Percentiles rank a stretch among this genome's conserved stretches.
Conservation (phyloP, 2,113 vertebrate genomes). For the Stictonetta naevosa region DNA sequence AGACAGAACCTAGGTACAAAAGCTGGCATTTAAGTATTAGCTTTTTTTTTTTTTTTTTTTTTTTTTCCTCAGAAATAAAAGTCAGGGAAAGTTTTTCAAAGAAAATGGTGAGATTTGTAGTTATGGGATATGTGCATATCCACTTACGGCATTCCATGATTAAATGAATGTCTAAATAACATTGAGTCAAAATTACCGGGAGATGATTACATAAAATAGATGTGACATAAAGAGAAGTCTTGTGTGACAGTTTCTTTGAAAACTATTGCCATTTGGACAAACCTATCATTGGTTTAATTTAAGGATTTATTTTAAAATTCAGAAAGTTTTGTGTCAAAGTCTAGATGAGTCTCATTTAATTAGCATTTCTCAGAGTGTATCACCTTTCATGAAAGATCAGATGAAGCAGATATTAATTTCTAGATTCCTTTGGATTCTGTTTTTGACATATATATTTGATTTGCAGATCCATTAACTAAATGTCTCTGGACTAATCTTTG, state of each 20-base stretch:
- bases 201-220: not conserved
- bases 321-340: slow-evolving; percentile 36
- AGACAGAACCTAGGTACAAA: not conserved
- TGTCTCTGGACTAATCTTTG: slow-evolving; percentile 17
- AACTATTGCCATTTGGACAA: slow-evolving; percentile 32
- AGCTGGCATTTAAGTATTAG: not conserved
- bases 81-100: not conserved
- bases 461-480: slow-evolving; percentile 26
- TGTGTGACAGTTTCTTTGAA: slow-evolving; percentile 60
- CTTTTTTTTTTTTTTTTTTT: not conserved
- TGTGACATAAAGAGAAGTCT: not conserved
- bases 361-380: not conserved
- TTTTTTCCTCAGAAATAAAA: not conserved
- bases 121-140: not conserved
- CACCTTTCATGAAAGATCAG: slow-evolving; percentile 48
- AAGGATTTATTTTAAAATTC: slow-evolving; percentile 53
- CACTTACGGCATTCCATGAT: not conserved
- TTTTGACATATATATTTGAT: slow-evolving; percentile 43
- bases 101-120: not conserved
- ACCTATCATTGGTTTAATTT: slow-evolving; percentile 40
- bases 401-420: slow-evolving; percentile 45
- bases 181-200: slow-evolving; percentile 1
- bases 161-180: slow-evolving; percentile 10
- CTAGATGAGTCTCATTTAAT: slow-evolving; percentile 43
- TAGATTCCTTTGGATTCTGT: slow-evolving; percentile 35